phyloP scores from a whole-genome alignment of 2,113 vertebrate species.

The Lutjanus erythropterus region DNA sequence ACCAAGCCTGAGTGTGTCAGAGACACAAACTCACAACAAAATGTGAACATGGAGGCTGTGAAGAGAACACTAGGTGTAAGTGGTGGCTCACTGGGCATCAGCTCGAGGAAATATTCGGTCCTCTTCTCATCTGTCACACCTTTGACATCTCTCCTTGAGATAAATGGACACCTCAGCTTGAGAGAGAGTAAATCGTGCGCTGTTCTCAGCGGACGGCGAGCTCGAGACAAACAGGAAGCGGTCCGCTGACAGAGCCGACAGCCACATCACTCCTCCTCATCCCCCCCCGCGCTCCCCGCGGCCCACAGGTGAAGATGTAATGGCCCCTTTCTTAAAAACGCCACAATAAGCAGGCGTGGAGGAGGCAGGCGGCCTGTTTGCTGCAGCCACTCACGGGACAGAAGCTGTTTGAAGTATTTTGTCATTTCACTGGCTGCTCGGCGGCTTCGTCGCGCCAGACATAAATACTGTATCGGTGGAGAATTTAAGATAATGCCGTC shows the following conservation, averaged over 20 bases:
- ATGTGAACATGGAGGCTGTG: background rate
- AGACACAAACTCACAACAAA: background rate
- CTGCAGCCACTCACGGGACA: conserved; percentile 21
- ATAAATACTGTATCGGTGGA: conserved; percentile 67
- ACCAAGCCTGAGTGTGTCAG: background rate
- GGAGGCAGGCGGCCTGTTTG: conserved; percentile 47
- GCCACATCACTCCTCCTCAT: conserved; percentile 64
- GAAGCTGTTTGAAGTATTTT: conserved; percentile 54
- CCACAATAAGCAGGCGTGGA: conserved; percentile 38
- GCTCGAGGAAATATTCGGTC: conserved; percentile 60
- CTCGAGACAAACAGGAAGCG: conserved; percentile 68
- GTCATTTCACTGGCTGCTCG: conserved; percentile 47
- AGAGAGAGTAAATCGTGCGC: conserved; percentile 70
- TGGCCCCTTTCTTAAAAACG: conserved; percentile 56
- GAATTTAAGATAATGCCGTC: conserved; percentile 70
- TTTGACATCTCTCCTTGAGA: conserved; percentile 82
- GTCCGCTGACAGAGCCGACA: conserved; percentile 70
- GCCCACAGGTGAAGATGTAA: conserved; percentile 62
- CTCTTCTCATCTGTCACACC: conserved; percentile 77
- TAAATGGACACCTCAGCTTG: conserved; percentile 79
- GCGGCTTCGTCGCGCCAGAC: conserved; percentile 51
- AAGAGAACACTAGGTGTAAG: conserved; percentile 35
- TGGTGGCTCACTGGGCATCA: conserved; percentile 44
- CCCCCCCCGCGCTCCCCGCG: conserved; percentile 47
- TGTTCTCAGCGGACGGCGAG: conserved; percentile 61